These are phyloP conservation scores for Hylomyscus alleni DNA, from an alignment of 2,797 vertebrate species.

Conservation along the genomic window DNA sequence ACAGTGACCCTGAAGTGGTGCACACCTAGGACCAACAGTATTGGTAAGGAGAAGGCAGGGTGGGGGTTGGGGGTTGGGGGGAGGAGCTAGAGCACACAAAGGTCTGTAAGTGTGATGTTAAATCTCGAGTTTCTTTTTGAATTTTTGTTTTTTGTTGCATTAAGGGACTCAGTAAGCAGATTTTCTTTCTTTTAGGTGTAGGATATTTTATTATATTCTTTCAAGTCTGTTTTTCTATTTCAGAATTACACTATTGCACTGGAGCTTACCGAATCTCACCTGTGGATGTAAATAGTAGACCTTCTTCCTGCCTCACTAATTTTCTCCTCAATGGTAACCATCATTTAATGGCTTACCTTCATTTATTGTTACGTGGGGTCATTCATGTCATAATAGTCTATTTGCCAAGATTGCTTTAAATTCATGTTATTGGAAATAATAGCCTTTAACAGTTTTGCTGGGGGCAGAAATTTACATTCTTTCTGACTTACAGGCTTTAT, in stretches of 20 bases:
- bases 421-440: conserved; percentile 35
- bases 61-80: neutral
- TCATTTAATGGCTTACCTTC: conserved; percentile 58
- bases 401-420: conserved; percentile 56
- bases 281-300: conserved; percentile 98
- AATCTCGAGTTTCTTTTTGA: neutral
- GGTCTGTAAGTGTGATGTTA: neutral
- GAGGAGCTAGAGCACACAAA: neutral
- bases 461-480: conserved; percentile 40
- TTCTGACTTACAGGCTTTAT: conserved; percentile 3
- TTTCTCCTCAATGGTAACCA: conserved; percentile 97
- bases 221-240: conserved; percentile 79
- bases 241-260: conserved; percentile 98
- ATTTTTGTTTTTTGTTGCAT: conserved; percentile 51
- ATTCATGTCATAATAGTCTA: neutral
- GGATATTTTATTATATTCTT: conserved; percentile 70
- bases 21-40: conserved; percentile 96
- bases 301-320: conserved; percentile 99
- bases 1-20: conserved; percentile 99
- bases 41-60: conserved; percentile 88
- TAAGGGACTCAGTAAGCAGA: neutral
- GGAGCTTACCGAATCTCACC: conserved; percentile 99
- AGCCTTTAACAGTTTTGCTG: conserved; percentile 12
- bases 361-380: conserved; percentile 30
- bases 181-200: neutral